Base-by-base conservation (phyloP, 1,140 invertebrate genomes). In the Pectinophora gossypiella region DNA sequence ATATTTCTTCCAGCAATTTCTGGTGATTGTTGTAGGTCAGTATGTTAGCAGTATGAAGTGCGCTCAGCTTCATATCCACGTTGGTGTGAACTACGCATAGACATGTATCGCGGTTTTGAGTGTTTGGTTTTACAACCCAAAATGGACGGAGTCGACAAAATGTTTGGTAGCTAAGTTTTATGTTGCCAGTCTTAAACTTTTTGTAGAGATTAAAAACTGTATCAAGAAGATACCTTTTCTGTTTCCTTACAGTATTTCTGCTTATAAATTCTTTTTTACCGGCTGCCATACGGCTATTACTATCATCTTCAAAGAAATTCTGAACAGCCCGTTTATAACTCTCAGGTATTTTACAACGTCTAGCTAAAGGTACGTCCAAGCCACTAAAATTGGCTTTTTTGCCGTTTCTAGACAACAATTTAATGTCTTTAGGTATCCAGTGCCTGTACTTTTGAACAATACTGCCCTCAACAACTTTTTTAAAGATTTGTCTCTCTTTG, bases 61-160 rank as follows among this genome's bases (percentile, higher is more conserved):
- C 13, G 16, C 16, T 16, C 7, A 51, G 13, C 23, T 42, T 42
- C 36, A 51, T 5, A 51, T 51, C 38, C 1, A 51, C 27, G n/a
- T 51, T 51, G 15, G 48, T 20, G 16, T 42, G 36, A 10, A 2
- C 42, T 1, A 42, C 23, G 43, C 51, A 52, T 19, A 15, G 22
- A 42, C 51, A 54, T 15, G 51, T 54, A 47, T 54, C 45, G 22
- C 51, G 18, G 10, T 54, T 22, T 40, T n/a, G n/a, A n/a, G 42
- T 35, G 35, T 40, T 18, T 9, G 51, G 51, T 22, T 19, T 23
- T 7, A 54, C 19, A 18, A 47, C 10, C 59, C 59, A 63, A 50
- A 56, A 56, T 18, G 61, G 61, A 20, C 61, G 50, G 19, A 56
- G 18, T 15, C 50, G 20, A 43, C 54, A 57, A 50, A 58, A 62